These are phyloP conservation scores for Synanthedon myopaeformis DNA, from an alignment of 2,888 invertebrate species.

Conservation along the genomic window DNA sequence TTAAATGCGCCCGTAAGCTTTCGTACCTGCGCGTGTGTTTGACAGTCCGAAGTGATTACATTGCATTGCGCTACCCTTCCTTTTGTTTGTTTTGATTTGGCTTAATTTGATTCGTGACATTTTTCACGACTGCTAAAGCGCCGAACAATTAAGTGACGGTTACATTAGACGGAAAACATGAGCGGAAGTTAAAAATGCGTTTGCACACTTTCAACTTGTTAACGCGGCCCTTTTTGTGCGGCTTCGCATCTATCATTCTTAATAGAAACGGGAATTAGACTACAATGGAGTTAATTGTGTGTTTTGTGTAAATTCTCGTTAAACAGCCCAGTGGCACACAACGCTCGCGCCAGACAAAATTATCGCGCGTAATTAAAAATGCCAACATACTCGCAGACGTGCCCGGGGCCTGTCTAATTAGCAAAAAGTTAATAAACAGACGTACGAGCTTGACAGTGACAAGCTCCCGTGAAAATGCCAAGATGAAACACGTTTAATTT, in stretches of 20 bases:
- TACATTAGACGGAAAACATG: no score
- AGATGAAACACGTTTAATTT: conserved; percentile 69
- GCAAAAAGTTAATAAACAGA: conserved; percentile 70
- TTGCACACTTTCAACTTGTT: not conserved
- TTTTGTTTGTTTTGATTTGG: conserved; percentile 63
- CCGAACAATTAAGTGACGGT: not conserved
- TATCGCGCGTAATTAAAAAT: conserved; percentile 66
- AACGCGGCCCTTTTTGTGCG: not conserved
- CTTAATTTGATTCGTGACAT: conserved; percentile 64
- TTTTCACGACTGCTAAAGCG: conserved; percentile 8
- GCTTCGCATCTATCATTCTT: conserved; percentile 12
- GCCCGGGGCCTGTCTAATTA: conserved; percentile 62
- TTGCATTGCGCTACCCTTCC: conserved; percentile 44
- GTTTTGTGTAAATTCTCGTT: conserved; percentile 24
- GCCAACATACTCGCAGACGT: conserved; percentile 62
- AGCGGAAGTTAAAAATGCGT: not conserved
- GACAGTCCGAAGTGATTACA: conserved; percentile 67
- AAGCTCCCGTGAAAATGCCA: conserved; percentile 64
- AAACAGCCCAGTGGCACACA: conserved; percentile 26
- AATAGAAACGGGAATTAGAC: conserved; percentile 38
- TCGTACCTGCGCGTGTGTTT: conserved; percentile 62
- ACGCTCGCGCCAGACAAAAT: conserved; percentile 35
- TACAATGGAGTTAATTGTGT: conserved; percentile 28
- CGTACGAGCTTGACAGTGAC: conserved; percentile 63
- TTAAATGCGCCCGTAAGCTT: conserved; percentile 62